phyloP scores from a whole-genome alignment of 1,140 invertebrate species.

The Pseudomyrmex flavicornis region DNA sequence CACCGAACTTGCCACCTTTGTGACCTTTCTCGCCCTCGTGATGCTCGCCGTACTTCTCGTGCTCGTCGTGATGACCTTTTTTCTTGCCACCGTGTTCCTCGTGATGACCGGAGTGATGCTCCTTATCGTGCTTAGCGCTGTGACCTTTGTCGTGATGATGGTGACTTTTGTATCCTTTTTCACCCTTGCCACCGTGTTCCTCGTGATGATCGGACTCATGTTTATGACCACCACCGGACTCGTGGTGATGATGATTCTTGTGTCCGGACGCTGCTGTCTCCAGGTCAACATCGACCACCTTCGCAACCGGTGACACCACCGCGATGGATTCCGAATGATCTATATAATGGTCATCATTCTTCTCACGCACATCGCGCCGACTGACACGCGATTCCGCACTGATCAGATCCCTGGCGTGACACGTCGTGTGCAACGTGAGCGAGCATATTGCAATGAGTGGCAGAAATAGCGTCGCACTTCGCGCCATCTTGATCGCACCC shows the following conservation, averaged over 20 bases:
- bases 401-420: slow-evolving; percentile 42
- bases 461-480: slow-evolving; percentile 4
- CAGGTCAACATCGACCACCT: slow-evolving; percentile 33
- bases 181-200: slow-evolving; percentile 88
- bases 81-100: slow-evolving; percentile 90
- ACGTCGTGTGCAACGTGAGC: slow-evolving; percentile 41
- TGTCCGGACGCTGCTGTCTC: slow-evolving; percentile 36
- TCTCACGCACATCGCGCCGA: slow-evolving; percentile 8
- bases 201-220: slow-evolving; percentile 88
- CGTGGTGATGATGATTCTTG: slow-evolving; percentile 34
- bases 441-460: slow-evolving; percentile 30
- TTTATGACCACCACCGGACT: slow-evolving; percentile 85
- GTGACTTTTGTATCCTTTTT: slow-evolving; percentile 89
- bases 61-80: slow-evolving; percentile 91
- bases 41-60: slow-evolving; percentile 89
- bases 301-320: background rate
- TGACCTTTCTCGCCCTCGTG: slow-evolving; percentile 91
- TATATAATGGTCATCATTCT: slow-evolving; percentile 3
- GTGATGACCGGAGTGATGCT: slow-evolving; percentile 86
- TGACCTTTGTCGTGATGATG: slow-evolving; percentile 89
- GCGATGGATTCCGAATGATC: background rate
- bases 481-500: slow-evolving; percentile 59
- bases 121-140: slow-evolving; percentile 88
- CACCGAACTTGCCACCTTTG: slow-evolving; percentile 90
- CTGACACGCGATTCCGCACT: slow-evolving; percentile 41